Conservation (phyloP, 2,113 vertebrate species). For the Python bivittatus region DNA sequence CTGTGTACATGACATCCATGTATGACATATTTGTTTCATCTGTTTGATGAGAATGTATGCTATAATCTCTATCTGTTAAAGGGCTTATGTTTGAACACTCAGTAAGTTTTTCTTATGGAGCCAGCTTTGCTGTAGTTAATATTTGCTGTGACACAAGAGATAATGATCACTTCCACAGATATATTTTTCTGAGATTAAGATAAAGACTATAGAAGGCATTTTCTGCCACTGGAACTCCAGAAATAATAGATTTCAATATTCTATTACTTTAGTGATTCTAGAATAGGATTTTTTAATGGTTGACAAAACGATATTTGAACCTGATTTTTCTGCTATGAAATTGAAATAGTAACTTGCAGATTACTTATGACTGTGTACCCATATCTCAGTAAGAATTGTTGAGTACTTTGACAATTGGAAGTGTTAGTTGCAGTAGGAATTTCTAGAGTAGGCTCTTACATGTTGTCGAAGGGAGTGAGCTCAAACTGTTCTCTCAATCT, state of each 20-base stretch:
- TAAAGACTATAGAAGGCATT: not conserved
- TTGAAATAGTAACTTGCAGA: not conserved
- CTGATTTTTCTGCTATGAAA: not conserved
- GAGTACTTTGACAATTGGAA: not conserved
- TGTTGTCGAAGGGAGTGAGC: conserved; percentile 54
- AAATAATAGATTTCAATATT: conserved; percentile 58
- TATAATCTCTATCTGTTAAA: conserved; percentile 1
- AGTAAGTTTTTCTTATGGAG: conserved; percentile 1
- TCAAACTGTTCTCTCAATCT: conserved; percentile 45
- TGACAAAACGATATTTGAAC: not conserved
- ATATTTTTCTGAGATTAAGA: not conserved
- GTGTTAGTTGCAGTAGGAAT: not conserved
- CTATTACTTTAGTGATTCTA: conserved; percentile 17
- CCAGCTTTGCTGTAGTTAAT: conserved; percentile 28
- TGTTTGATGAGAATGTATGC: not conserved
- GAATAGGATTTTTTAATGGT: not conserved
- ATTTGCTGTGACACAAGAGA: conserved; percentile 50
- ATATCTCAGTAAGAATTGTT: not conserved
- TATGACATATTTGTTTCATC: not conserved
- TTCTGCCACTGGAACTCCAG: conserved; percentile 21
- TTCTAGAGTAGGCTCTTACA: conserved; percentile 56
- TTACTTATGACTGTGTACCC: not conserved
- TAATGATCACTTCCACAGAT: not conserved
- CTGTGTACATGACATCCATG: not conserved
- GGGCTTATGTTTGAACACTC: not conserved